A percentile compares a stretch with the other conserved stretches of the same genome.
These are phyloP conservation scores for Eremophila alpestris DNA, from an alignment of 2,797 vertebrate species.

Conservation along the genomic window DNA sequence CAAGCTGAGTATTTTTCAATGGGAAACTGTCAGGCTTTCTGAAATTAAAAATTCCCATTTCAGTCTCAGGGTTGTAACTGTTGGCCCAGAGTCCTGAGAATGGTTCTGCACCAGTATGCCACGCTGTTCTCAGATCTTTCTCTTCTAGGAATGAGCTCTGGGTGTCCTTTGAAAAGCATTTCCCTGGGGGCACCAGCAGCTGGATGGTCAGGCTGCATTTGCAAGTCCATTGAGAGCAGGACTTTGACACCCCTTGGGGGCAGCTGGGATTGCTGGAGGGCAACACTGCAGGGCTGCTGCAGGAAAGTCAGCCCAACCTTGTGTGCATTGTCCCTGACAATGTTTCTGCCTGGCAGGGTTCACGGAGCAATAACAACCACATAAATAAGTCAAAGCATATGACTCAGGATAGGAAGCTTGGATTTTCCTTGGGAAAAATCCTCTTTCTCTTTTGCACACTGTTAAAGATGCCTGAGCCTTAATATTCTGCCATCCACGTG, in stretches of 20 bases:
- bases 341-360: neutral
- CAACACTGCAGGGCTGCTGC: neutral
- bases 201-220: neutral
- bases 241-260: neutral
- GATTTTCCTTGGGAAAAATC: conserved; percentile 27
- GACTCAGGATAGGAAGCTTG: conserved; percentile 27
- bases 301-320: neutral
- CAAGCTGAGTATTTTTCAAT: neutral
- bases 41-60: neutral
- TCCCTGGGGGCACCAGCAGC: neutral
- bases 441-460: neutral
- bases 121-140: neutral
- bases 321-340: neutral
- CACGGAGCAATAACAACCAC: neutral
- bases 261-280: neutral
- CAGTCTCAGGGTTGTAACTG: neutral
- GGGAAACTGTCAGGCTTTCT: neutral
- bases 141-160: neutral
- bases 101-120: neutral
- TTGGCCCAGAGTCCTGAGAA: neutral
- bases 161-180: neutral
- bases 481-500: neutral
- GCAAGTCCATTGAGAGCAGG: neutral
- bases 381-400: conserved; percentile 25
- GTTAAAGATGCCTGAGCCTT: neutral